phyloP scores from a whole-genome alignment of 2,113 vertebrate genomes.

The Otocyon megalotis region DNA sequence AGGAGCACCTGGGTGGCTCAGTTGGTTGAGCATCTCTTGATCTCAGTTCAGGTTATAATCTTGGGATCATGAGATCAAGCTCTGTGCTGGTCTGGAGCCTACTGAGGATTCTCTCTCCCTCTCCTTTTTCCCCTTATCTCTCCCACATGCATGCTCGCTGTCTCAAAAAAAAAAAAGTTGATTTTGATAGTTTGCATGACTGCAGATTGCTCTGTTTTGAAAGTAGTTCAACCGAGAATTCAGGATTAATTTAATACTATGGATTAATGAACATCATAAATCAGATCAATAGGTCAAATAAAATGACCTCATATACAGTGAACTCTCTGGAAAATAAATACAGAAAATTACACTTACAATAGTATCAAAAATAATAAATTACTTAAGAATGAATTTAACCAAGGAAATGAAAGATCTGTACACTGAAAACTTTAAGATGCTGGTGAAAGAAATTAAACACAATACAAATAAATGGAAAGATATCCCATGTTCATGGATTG shows the following conservation, averaged over 20 bases:
- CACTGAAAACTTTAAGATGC: neutral
- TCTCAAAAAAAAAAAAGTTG: neutral
- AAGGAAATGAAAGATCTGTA: neutral
- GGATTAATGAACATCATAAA: neutral
- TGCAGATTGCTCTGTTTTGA: neutral
- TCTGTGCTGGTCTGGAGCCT: neutral
- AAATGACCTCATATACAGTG: neutral
- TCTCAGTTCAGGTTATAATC: neutral
- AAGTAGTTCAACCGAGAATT: neutral
- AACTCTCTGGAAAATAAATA: neutral
- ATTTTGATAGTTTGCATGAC: neutral
- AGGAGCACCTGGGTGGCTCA: neutral
- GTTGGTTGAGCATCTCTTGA: neutral
- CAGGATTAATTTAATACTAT: neutral
- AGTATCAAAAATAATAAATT: neutral
- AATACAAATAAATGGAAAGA: neutral
- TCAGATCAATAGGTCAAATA: neutral
- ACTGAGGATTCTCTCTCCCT: neutral
- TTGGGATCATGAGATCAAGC: neutral
- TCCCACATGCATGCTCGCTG: neutral
- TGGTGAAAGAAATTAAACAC: neutral
- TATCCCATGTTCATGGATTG: neutral
- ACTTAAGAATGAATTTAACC: neutral
- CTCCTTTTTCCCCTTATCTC: neutral
- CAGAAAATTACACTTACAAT: neutral